A percentile compares a stretch with the other conserved stretches of the same genome.
These are phyloP conservation scores for Diphyllodes magnificus DNA, from an alignment of 2,113 vertebrate species.

Conservation along the genomic window DNA sequence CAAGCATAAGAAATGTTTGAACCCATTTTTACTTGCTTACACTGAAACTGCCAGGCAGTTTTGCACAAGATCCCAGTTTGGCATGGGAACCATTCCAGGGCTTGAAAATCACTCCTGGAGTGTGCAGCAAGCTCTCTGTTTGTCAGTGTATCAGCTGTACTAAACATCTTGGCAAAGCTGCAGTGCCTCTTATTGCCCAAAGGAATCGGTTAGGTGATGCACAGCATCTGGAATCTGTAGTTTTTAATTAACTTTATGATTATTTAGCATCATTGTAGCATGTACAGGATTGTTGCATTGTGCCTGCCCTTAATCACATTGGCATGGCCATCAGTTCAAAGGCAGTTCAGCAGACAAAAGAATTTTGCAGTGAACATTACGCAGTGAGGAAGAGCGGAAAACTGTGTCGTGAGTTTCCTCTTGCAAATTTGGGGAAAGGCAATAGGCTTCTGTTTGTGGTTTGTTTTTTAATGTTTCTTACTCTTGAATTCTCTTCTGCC, in stretches of 20 bases:
- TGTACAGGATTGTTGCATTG: constrained; percentile 61
- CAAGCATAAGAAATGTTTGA: constrained; percentile 38
- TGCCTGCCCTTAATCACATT: constrained; percentile 51
- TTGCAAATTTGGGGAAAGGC: background rate
- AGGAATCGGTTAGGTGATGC: constrained; percentile 67
- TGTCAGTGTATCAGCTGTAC: constrained; percentile 42
- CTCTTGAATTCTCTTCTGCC: background rate
- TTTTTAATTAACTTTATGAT: constrained; percentile 78
- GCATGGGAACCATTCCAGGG: constrained; percentile 44
- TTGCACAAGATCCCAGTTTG: constrained; percentile 17
- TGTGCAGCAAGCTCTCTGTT: constrained; percentile 6
- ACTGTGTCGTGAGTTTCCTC: background rate
- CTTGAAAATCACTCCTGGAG: constrained; percentile 29
- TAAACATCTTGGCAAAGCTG: constrained; percentile 66
- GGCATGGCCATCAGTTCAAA: constrained; percentile 49
- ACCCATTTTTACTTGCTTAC: constrained; percentile 16
- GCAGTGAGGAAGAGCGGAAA: background rate
- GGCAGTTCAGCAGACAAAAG: constrained; percentile 42
- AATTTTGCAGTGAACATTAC: background rate
- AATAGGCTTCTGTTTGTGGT: background rate
- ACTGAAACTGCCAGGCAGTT: background rate
- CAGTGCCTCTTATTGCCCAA: constrained; percentile 53
- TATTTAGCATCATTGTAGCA: constrained; percentile 61
- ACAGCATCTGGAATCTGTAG: constrained; percentile 75
- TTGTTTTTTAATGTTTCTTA: background rate